These are phyloP conservation scores for Scelioninae gen. 2 DNA, from an alignment of 2,888 invertebrate species.

Conservation along the genomic window DNA sequence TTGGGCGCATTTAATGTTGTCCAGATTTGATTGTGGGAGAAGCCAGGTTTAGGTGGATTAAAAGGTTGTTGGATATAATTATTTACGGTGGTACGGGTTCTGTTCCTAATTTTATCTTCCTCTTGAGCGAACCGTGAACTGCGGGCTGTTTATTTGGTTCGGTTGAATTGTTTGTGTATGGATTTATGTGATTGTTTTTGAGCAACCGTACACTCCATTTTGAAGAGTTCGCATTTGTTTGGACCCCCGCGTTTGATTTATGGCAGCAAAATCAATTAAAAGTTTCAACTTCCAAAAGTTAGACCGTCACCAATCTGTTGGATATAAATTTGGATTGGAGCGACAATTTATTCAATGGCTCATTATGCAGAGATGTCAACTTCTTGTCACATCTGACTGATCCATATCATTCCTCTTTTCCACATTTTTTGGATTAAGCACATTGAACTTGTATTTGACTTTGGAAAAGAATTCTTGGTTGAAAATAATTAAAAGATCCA, in stretches of 20 bases:
- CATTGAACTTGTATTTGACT: background rate
- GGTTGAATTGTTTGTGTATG: background rate
- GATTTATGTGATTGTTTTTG: conserved; percentile 15
- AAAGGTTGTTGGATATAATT: conserved; percentile 12
- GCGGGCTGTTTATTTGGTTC: conserved; percentile 1
- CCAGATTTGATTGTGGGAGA: background rate
- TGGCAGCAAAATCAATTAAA: conserved; percentile 15
- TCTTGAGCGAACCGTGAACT: no score
- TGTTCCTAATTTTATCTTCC: conserved; percentile 5
- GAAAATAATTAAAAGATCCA: conserved; percentile 19
- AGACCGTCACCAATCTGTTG: background rate
- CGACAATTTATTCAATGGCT: background rate
- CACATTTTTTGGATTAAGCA: background rate
- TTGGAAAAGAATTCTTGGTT: conserved; percentile 7
- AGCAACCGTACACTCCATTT: background rate
- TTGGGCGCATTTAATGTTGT: background rate
- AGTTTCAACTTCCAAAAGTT: no score
- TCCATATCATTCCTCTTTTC: no score
- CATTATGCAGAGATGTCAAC: no score
- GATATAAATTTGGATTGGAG: background rate
- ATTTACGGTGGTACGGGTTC: conserved; percentile 8
- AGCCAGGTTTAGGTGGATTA: background rate
- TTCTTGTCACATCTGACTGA: no score
- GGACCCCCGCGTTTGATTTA: conserved; percentile 6
- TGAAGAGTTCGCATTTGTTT: conserved; percentile 5